Percentiles rank a stretch among this genome's conserved stretches.
Conservation (phyloP, 1,140 invertebrate genomes). For the Listronotus oregonensis region DNA sequence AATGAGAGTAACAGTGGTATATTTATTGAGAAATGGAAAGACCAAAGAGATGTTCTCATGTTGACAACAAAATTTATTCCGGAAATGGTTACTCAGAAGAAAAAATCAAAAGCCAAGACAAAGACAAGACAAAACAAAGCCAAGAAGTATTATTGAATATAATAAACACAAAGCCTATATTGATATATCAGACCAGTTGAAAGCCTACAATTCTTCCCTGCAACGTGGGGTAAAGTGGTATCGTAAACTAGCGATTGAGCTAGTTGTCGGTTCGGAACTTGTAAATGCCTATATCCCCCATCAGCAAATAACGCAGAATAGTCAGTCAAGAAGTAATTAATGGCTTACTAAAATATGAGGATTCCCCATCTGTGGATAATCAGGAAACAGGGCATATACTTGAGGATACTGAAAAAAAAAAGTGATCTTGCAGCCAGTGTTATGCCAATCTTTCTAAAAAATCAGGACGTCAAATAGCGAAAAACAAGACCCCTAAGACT, state of each 20-base stretch:
- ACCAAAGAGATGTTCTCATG: conserved; percentile 45
- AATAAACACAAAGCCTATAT: conserved; percentile 37
- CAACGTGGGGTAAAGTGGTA: conserved; percentile 51
- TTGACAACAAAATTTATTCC: conserved; percentile 39
- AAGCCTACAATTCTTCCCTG: conserved; percentile 48
- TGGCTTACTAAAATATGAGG: too few relatives aligned
- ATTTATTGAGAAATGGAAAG: conserved; percentile 42
- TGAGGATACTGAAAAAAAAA: too few relatives aligned
- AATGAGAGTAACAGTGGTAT: conserved; percentile 28
- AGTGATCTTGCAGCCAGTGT: too few relatives aligned
- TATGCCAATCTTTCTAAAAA: too few relatives aligned
- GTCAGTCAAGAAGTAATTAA: too few relatives aligned
- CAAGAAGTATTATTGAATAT: conserved; percentile 29
- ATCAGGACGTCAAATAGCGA: too few relatives aligned
- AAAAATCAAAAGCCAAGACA: neutral
- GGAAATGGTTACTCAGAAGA: conserved; percentile 22
- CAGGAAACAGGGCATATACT: too few relatives aligned
- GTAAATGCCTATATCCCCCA: conserved; percentile 48
- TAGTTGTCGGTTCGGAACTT: conserved; percentile 45
- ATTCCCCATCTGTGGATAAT: too few relatives aligned
- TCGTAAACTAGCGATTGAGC: conserved; percentile 49
- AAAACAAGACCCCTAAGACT: too few relatives aligned
- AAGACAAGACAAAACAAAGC: too few relatives aligned
- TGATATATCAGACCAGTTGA: conserved; percentile 46
- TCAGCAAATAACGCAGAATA: too few relatives aligned